Percentiles rank a stretch among this genome's conserved stretches.
Conservation (phyloP, 2,888 invertebrate species). For the Zhuqinia jingwanae region DNA sequence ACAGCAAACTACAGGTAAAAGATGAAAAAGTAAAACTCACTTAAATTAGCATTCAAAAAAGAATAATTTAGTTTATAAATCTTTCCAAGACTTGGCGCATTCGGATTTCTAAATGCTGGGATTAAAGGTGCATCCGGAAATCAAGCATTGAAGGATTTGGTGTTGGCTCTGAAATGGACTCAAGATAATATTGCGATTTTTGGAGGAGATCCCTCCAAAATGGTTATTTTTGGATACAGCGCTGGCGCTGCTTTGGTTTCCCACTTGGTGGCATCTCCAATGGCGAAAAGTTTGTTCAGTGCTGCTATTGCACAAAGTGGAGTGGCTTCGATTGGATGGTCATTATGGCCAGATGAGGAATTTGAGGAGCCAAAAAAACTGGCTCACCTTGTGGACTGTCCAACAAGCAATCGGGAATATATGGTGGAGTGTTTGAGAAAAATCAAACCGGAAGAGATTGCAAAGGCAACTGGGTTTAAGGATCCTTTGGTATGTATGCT, state of each 20-base stretch:
- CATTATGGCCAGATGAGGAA: constrained; percentile 55
- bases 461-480: constrained; percentile 30
- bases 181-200: constrained; percentile 23
- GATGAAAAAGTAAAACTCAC: too few species aligned
- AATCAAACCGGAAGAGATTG: constrained; percentile 40
- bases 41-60: too few species aligned
- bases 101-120: constrained; percentile 70
- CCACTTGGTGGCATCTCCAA: constrained; percentile 61
- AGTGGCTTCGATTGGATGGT: constrained; percentile 54
- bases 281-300: constrained; percentile 56
- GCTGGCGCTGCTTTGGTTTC: constrained; percentile 51
- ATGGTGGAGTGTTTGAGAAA: constrained; percentile 68
- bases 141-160: constrained; percentile 60
- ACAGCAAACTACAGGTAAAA: constrained; percentile 63
- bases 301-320: constrained; percentile 63
- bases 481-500: constrained; percentile 51
- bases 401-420: constrained; percentile 60
- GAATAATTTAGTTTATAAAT: too few species aligned
- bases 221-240: constrained; percentile 51
- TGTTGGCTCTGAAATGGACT: constrained; percentile 56
- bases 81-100: too few species aligned
- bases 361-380: constrained; percentile 62
- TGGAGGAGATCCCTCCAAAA: constrained; percentile 48
- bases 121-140: constrained; percentile 68
- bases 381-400: constrained; percentile 66